phyloP scores from a whole-genome alignment of 30 jellyfish, hydroid and myxozoan genomes.

The Hydractinia echinata region DNA sequence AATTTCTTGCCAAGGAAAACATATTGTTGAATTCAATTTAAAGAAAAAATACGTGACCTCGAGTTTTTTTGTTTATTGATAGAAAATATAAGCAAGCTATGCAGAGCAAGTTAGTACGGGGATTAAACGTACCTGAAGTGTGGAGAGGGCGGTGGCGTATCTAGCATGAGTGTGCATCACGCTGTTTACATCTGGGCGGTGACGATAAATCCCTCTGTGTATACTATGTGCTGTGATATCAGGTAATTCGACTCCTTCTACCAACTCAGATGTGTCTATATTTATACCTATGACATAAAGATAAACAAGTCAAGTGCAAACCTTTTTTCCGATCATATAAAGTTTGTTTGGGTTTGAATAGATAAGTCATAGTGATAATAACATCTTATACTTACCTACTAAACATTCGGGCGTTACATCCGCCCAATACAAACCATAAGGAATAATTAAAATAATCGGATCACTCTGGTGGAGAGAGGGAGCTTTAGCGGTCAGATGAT shows the following conservation, averaged over 20 bases:
- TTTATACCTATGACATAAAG: neutral
- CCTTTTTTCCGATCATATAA: neutral
- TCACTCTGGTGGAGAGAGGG: slow-evolving; percentile 54
- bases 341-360: too few relatives aligned
- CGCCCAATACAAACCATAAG: slow-evolving; percentile 53
- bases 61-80: too few relatives aligned
- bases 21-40: too few relatives aligned
- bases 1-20: too few relatives aligned
- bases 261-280: slow-evolving; percentile 24
- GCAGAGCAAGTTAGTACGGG: too few relatives aligned
- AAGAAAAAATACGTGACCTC: too few relatives aligned
- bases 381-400: slow-evolving; percentile 29
- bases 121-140: slow-evolving; percentile 34
- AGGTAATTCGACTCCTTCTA: slow-evolving; percentile 47
- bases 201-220: slow-evolving; percentile 51
- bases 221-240: slow-evolving; percentile 57
- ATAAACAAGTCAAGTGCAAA: neutral
- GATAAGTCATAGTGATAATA: too few relatives aligned
- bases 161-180: slow-evolving; percentile 19
- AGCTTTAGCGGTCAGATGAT: slow-evolving; percentile 56
- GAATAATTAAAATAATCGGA: slow-evolving; percentile 52
- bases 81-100: too few relatives aligned
- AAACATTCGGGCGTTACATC: slow-evolving; percentile 62
- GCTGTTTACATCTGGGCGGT: slow-evolving; percentile 10
- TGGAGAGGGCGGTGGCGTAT: slow-evolving; percentile 25